A percentile compares a stretch with the other conserved stretches of the same genome.
Evolutionary conservation across 2,797 vertebrate species (phyloP).

Genomic region (Enteromius treurensis): DNA sequence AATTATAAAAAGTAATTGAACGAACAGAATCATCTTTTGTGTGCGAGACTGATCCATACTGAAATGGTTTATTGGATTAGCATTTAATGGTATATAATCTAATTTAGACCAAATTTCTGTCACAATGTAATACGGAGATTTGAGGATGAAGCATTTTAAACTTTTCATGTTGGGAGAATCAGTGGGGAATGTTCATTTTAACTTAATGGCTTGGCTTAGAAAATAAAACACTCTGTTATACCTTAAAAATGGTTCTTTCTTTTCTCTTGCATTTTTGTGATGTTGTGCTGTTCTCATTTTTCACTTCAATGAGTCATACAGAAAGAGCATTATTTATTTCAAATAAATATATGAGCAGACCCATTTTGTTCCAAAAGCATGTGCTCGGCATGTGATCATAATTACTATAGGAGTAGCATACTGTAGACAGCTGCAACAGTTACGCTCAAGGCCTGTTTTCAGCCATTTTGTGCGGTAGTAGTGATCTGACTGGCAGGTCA

Average conservation of each 20-base stretch:
- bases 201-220: constrained; percentile 76
- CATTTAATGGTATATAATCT: constrained; percentile 77
- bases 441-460: constrained; percentile 15
- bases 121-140: constrained; percentile 67
- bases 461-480: constrained; percentile 51
- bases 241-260: constrained; percentile 61
- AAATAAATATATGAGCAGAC: constrained; percentile 48
- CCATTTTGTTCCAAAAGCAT: neutral
- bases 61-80: constrained; percentile 71
- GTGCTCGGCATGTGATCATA: neutral
- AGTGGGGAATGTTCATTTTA: constrained; percentile 76
- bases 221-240: constrained; percentile 79
- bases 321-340: constrained; percentile 8
- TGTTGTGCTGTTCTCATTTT: constrained; percentile 5
- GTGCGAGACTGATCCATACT: constrained; percentile 67
- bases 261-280: constrained; percentile 57
- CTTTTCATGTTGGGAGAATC: constrained; percentile 71
- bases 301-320: constrained; percentile 27
- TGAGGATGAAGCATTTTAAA: constrained; percentile 68
- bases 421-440: constrained; percentile 15
- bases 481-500: constrained; percentile 58
- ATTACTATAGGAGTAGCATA: neutral
- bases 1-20: constrained; percentile 66
- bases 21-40: constrained; percentile 70
- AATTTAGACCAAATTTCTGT: constrained; percentile 80